Conservation (phyloP, 92 coral and sea anemone species). For the Pocillopora grandis region DNA sequence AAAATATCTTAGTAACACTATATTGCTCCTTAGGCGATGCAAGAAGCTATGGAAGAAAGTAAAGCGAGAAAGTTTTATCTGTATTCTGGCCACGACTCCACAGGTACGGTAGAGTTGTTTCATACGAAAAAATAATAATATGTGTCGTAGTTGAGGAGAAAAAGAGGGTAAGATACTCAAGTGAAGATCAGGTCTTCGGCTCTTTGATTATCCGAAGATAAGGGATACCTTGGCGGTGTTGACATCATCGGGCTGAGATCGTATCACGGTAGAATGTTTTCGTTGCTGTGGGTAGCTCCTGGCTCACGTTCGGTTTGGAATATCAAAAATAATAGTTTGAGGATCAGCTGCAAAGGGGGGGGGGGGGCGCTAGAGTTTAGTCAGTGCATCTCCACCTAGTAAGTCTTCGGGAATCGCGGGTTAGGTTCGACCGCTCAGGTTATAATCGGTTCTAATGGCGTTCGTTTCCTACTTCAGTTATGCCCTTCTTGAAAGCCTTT, state of each 20-base stretch:
- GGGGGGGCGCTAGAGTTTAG: too few relatives aligned
- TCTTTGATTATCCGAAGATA: too few relatives aligned
- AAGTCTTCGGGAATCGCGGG: neutral
- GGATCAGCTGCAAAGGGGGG: too few relatives aligned
- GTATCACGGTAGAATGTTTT: too few relatives aligned
- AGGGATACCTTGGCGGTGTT: too few relatives aligned
- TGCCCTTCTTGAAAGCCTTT: conserved; percentile 78
- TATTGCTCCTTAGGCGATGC: conserved; percentile 64
- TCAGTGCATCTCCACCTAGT: too few relatives aligned
- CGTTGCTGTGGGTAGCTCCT: too few relatives aligned
- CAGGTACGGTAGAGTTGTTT: conserved; percentile 50
- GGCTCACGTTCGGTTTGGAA: too few relatives aligned
- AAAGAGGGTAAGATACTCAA: too few relatives aligned
- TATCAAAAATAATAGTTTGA: too few relatives aligned
- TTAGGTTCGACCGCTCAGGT: neutral
- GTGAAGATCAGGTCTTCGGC: too few relatives aligned
- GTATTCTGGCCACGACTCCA: conserved; percentile 90
- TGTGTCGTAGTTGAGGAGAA: neutral
- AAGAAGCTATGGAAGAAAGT: conserved; percentile 58
- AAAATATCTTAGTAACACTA: neutral
- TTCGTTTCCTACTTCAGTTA: conserved; percentile 44
- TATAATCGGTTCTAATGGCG: neutral
- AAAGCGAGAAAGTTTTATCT: conserved; percentile 69
- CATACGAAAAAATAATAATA: neutral
- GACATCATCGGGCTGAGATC: too few relatives aligned